phyloP scores from a whole-genome alignment of 1,140 invertebrate genomes.

The Monomorium pharaonis region DNA sequence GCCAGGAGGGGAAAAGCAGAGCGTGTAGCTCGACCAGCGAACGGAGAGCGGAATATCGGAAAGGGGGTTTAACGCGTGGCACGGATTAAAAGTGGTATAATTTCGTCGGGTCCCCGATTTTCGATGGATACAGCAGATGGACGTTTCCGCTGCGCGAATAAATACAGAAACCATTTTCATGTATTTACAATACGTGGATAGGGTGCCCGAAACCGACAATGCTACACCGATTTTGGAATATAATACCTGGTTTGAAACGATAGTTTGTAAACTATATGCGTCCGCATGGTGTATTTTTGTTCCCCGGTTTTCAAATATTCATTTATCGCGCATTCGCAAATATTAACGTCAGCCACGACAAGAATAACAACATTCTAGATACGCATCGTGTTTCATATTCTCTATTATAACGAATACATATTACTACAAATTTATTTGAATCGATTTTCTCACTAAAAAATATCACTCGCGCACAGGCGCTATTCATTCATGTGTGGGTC shows the following conservation, averaged over 20 bases:
- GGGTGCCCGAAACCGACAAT: neutral
- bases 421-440: neutral
- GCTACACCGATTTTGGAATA: neutral
- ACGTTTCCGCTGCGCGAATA: neutral
- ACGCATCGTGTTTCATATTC: neutral
- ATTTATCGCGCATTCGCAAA: slow-evolving; percentile 8
- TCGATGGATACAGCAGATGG: neutral
- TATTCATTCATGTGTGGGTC: neutral
- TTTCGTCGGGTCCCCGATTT: slow-evolving; percentile 7
- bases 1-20: neutral
- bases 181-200: neutral
- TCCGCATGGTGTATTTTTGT: neutral
- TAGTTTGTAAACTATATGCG: neutral
- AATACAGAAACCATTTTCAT: slow-evolving; percentile 12
- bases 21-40: neutral
- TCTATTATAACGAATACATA: neutral
- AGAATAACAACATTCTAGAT: neutral
- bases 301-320: neutral
- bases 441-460: slow-evolving; percentile 5
- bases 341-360: slow-evolving; percentile 24
- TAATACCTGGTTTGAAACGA: slow-evolving; percentile 9
- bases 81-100: neutral
- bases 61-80: neutral
- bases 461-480: neutral
- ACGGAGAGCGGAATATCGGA: neutral